These are phyloP conservation scores for Datnioides undecimradiatus DNA, from an alignment of 2,113 vertebrate genomes.

Conservation along the genomic window DNA sequence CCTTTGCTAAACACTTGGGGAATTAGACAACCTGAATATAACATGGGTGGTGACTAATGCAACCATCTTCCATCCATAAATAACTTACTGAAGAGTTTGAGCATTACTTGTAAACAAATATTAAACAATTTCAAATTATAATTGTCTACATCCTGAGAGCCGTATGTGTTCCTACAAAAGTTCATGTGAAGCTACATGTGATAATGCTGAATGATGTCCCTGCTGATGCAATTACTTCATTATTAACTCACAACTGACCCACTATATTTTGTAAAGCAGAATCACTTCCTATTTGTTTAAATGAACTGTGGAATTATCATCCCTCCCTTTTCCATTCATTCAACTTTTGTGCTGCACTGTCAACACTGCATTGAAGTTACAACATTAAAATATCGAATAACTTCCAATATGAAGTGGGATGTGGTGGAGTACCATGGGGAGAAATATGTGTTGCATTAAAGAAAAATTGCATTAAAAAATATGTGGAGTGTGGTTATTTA, in stretches of 20 bases:
- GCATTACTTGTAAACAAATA: constrained; percentile 9
- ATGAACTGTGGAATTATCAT: neutral
- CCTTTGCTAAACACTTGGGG: neutral
- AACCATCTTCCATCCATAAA: constrained; percentile 18
- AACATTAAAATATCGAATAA: neutral
- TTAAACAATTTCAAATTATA: neutral
- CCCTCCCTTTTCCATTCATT: neutral
- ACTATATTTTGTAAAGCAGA: neutral
- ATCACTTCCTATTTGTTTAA: constrained; percentile 1
- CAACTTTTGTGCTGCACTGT: neutral
- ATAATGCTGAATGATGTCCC: neutral
- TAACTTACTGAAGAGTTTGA: constrained; percentile 3
- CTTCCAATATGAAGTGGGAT: neutral
- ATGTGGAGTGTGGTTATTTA: neutral
- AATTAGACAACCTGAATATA: constrained; percentile 12
- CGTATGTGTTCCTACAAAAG: neutral
- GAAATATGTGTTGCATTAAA: constrained; percentile 9
- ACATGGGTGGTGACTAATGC: constrained; percentile 14
- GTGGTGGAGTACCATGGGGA: neutral
- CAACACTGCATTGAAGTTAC: neutral
- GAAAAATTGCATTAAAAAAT: constrained; percentile 9
- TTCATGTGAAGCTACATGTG: neutral
- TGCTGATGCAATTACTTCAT: neutral
- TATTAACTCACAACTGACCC: no score
- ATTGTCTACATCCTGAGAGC: neutral